Percentiles rank a stretch among this genome's conserved stretches.
Conservation (phyloP, 2,888 invertebrate species). For the Lycocerus yunnanus region DNA sequence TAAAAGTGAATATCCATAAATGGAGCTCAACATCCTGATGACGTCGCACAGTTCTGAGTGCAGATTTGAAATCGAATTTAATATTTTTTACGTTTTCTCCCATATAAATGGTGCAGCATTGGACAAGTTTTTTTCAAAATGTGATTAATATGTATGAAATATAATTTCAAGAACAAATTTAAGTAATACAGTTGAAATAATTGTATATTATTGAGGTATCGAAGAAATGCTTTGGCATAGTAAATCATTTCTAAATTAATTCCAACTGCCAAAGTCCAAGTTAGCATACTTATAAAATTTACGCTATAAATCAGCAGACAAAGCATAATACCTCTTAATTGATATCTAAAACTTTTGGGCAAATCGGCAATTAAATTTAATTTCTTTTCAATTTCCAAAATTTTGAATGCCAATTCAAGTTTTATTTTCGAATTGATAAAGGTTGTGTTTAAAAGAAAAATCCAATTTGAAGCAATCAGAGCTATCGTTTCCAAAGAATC, state of each 20-base stretch:
- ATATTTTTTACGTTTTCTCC: neutral
- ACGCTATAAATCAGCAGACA: neutral
- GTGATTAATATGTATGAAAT: neutral
- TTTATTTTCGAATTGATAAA: neutral
- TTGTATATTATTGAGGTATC: neutral
- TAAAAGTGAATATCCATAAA: constrained; percentile 4
- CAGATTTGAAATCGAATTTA: neutral
- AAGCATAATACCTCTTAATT: neutral
- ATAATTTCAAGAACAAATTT: neutral
- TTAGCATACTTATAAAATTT: neutral
- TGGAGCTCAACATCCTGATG: neutral
- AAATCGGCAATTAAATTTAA: neutral
- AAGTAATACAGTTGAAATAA: constrained; percentile 1
- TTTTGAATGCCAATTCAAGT: neutral
- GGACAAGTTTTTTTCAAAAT: neutral
- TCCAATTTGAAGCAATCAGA: neutral
- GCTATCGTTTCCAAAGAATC: neutral
- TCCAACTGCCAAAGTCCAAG: neutral
- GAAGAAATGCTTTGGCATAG: neutral
- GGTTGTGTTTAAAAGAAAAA: neutral
- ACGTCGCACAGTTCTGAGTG: constrained; percentile 3
- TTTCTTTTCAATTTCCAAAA: neutral
- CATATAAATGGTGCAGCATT: neutral
- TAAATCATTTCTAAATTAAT: neutral
- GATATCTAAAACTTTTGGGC: neutral